phyloP scores from a whole-genome alignment of 2,797 vertebrate species.

The Neostethus bicornis region DNA sequence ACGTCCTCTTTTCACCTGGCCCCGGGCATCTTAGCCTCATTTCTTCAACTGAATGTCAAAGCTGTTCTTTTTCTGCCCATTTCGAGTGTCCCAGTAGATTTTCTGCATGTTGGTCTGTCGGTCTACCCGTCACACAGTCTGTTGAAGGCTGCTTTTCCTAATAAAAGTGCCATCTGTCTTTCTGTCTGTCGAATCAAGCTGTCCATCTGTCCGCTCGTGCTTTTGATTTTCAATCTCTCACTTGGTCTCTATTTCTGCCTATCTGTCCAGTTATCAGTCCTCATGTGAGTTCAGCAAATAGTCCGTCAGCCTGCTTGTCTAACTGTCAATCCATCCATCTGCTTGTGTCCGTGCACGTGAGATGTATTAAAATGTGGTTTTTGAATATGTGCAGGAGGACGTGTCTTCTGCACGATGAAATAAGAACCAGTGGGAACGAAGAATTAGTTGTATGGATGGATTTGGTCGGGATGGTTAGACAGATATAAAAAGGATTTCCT shows the following conservation, averaged over 20 bases:
- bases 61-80: conserved; percentile 50
- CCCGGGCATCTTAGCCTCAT: conserved; percentile 45
- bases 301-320: conserved; percentile 23
- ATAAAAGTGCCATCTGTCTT: conserved; percentile 66
- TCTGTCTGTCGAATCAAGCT: conserved; percentile 56
- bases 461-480: no score
- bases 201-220: conserved; percentile 58
- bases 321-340: conserved; percentile 36
- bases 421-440: no score
- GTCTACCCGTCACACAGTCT: conserved; percentile 44
- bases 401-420: conserved; percentile 10
- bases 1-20: conserved; percentile 60
- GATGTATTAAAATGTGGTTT: conserved; percentile 6
- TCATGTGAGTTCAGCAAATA: conserved; percentile 46
- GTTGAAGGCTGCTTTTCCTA: conserved; percentile 56
- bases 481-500: no score
- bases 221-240: conserved; percentile 36
- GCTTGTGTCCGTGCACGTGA: conserved; percentile 4
- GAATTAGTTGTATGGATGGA: no score
- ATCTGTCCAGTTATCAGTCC: conserved; percentile 37
- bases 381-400: conserved; percentile 8
- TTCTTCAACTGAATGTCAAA: conserved; percentile 63
- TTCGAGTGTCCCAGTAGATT: conserved; percentile 62
- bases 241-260: conserved; percentile 32
- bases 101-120: conserved; percentile 50